Conservation (phyloP, 2,797 vertebrate species). For the Chelidonichthys spinosus region DNA sequence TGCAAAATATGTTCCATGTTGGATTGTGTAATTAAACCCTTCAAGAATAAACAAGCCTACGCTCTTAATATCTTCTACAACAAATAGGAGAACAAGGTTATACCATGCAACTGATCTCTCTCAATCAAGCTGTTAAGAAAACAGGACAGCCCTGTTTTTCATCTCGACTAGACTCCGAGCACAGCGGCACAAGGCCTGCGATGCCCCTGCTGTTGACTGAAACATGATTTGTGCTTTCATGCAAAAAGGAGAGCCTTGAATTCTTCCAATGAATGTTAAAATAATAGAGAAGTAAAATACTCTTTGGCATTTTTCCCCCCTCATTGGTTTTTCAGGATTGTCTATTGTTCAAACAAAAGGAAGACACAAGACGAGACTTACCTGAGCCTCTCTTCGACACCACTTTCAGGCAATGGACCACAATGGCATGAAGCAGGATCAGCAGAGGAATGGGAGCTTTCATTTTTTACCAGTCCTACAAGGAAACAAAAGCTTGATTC, state of each 20-base stretch:
- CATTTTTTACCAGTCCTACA: slow-evolving; percentile 89
- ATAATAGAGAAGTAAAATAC: background rate
- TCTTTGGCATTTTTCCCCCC: background rate
- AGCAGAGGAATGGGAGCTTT: slow-evolving; percentile 93
- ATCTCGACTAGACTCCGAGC: background rate
- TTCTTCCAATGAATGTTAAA: slow-evolving; percentile 9
- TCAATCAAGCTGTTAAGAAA: slow-evolving; percentile 27
- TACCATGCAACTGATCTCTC: background rate
- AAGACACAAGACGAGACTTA: slow-evolving; percentile 77
- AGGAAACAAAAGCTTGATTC: slow-evolving; percentile 53
- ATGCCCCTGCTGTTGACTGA: slow-evolving; percentile 34
- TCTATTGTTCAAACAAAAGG: background rate
- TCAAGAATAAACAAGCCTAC: slow-evolving; percentile 2
- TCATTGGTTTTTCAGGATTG: background rate
- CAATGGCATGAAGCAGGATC: slow-evolving; percentile 91
- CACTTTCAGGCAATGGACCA: slow-evolving; percentile 95
- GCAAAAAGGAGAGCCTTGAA: slow-evolving; percentile 17
- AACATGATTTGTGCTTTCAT: slow-evolving; percentile 13
- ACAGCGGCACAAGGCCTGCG: slow-evolving; percentile 18
- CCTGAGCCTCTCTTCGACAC: slow-evolving; percentile 98
- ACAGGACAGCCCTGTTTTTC: slow-evolving; percentile 23
- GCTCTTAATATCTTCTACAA: background rate
- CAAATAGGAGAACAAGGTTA: background rate
- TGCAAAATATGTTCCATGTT: slow-evolving; percentile 28
- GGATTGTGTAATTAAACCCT: slow-evolving; percentile 3